Base-by-base conservation (phyloP, 2,888 invertebrate genomes). In the Emmelina monodactyla region DNA sequence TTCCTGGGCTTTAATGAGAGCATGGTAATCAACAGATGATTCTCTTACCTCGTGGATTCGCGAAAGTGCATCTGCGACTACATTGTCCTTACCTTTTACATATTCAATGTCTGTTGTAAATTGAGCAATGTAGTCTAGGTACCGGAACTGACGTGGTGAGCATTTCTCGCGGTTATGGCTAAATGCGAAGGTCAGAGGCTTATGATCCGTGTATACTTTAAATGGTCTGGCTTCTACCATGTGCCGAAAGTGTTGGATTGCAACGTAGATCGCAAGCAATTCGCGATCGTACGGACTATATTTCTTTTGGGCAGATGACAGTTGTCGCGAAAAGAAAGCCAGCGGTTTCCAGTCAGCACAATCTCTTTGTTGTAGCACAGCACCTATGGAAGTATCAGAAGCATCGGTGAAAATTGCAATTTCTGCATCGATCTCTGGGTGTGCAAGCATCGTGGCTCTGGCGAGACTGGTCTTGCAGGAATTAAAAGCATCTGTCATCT, bases 391-490 rank as follows among this genome's bases (percentile, higher is more conserved):
- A 14, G 14, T 3, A 11, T 25, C 14, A 2, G 28, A 22, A 2
- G 33, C 33, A 11, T 33, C 33, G 2, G 33, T 33, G 3, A 33
- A 13, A 14, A 33, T 14, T 2, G 33, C 33, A 6, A 59, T 25
- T 14, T 39, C 28, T 2, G 52, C 47, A 16, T 45, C 28, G 2
- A 33, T 9, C 4, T 38, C 36, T 1, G 55, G 58, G 28, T 56
- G 50, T 2, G 45, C 43, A 3, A 58, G 35, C 2, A 51, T 31
- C 1, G 54, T 42, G 5, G 50, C 49, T n/a, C 44, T 28, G 9
- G 35, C 31, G 2, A 55, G 41, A 10, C 19, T 34, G 16, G 37
- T 25, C n/a, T 40, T 43, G 33, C 41, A 42, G 2, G 12, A 30
- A 1, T 41, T 22, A 16, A 45, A 45, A 7, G 40, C 35, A 7